A percentile compares a stretch with the other conserved stretches of the same genome.
Conservation (phyloP, 2,113 vertebrate genomes). For the Eulemur macaco region DNA sequence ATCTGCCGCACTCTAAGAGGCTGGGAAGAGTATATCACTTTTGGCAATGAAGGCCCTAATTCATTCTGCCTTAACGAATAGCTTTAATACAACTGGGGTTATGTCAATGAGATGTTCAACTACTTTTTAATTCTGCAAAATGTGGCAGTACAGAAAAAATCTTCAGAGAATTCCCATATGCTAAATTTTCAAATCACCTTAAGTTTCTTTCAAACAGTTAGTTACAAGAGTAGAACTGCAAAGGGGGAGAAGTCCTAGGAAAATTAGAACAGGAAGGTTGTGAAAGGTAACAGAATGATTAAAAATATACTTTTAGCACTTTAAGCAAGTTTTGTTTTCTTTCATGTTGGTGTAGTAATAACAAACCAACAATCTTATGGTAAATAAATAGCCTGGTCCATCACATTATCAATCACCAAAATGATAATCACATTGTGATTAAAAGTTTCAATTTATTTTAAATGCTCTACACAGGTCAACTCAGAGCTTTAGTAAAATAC, state of each 20-base stretch:
- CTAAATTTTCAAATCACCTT: neutral
- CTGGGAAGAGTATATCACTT: neutral
- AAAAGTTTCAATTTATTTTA: neutral
- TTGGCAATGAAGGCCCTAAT: neutral
- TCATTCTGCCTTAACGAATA: neutral
- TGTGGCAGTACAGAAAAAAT: neutral
- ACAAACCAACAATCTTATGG: neutral
- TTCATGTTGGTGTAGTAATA: neutral
- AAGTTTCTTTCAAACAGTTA: neutral
- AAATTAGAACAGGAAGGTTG: neutral
- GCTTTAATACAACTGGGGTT: neutral
- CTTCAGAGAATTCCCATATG: neutral
- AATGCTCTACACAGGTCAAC: neutral
- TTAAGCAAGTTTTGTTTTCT: neutral
- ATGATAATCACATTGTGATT: neutral
- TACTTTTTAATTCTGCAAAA: neutral
- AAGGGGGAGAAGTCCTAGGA: neutral
- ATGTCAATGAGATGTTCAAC: neutral
- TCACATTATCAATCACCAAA: neutral
- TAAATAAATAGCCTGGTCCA: neutral
- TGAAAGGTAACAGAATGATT: neutral
- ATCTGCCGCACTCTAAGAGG: neutral
- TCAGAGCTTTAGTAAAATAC: neutral
- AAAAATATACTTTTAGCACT: neutral
- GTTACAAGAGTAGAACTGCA: neutral